Evolutionary conservation across 2,797 vertebrate species (phyloP), one percentile per base, ranked within the genome.

Genomic region (Gymnothorax reevesii): DNA sequence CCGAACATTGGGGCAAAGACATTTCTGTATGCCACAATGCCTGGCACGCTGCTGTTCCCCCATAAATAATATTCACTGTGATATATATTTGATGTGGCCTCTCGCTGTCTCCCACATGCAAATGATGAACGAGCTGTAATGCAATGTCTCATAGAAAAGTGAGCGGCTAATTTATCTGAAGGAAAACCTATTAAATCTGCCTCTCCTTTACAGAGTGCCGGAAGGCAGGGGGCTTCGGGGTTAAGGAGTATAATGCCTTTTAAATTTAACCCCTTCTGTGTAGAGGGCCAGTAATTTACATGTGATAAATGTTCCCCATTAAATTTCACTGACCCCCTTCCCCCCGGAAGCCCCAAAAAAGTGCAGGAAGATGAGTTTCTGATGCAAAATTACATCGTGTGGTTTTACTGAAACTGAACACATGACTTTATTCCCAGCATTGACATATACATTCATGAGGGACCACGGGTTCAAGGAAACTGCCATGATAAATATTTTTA

Each of bases 71-170:
- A 54, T 52, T 54, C 75, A 42, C n/a, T 33, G 17, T 83, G 82
- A 60, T 83, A 59, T 59, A 83, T 83, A 60, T 83, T 83, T 83
- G 33, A 83, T 83, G 57, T 33, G 55, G 27, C 82, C 82, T 59
- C 83, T 7, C 52, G 59, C 60, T 49, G 52, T 84, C 59, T n/a
- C 62, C 83, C 12, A 22, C 59, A 69, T 84, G 83, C 25, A 64
- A 64, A 64, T 84, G 83, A 84, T 12, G 42, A 1, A 57, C 69
- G 49, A 52, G 20, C 83, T 42, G 22, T 84, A 84, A 64, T 62
- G 83, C 20, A 62, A 42, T 84, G 33, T 66, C n/a, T 64, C 57
- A 84, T 27, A 84, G 17, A 60, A 66, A 60, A 66, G 25, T 84
- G 83, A 84, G 59, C 52, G 22, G 25, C 57, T 83, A 60, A 83